Conservation (phyloP, 2,888 invertebrate species). For the Protonemura montana region DNA sequence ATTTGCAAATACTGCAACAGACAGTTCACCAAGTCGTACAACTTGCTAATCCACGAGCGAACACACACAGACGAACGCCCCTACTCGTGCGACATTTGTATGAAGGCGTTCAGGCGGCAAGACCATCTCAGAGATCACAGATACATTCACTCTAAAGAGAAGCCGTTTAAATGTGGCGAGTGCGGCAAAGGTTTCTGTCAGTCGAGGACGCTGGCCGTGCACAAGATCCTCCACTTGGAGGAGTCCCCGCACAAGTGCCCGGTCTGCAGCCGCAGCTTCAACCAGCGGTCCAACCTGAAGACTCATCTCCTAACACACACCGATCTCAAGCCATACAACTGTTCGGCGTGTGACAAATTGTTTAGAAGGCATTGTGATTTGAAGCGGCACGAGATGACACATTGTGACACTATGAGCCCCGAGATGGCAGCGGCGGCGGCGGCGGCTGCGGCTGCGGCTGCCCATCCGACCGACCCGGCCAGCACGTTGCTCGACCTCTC, state of each 20-base stretch:
- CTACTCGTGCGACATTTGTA: constrained; percentile 95
- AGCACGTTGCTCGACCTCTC: constrained; percentile 42
- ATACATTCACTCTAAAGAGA: constrained; percentile 98
- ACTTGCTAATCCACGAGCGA: constrained; percentile 94
- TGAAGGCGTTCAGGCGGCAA: constrained; percentile 94
- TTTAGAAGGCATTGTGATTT: constrained; percentile 61
- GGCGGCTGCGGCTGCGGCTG: constrained; percentile 17
- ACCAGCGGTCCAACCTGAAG: constrained; percentile 61
- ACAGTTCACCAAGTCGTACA: constrained; percentile 98
- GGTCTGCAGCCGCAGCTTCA: constrained; percentile 59
- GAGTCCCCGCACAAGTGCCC: constrained; percentile 61
- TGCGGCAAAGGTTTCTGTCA: constrained; percentile 99
- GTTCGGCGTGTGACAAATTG: constrained; percentile 57
- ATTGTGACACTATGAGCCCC: constrained; percentile 52
- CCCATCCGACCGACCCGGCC: constrained; percentile 44
- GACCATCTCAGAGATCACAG: constrained; percentile 92
- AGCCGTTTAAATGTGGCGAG: constrained; percentile 95
- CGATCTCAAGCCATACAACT: constrained; percentile 60
- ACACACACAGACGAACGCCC: constrained; percentile 97
- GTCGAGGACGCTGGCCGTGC: constrained; percentile 93
- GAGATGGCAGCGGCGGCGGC: constrained; percentile 38
- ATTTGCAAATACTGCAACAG: constrained; percentile 98
- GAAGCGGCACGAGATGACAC: constrained; percentile 59
- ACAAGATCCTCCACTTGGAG: constrained; percentile 75
- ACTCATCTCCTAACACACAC: constrained; percentile 61